phyloP scores from a whole-genome alignment of 1,140 invertebrate genomes.

The Drosophila tsacasi region DNA sequence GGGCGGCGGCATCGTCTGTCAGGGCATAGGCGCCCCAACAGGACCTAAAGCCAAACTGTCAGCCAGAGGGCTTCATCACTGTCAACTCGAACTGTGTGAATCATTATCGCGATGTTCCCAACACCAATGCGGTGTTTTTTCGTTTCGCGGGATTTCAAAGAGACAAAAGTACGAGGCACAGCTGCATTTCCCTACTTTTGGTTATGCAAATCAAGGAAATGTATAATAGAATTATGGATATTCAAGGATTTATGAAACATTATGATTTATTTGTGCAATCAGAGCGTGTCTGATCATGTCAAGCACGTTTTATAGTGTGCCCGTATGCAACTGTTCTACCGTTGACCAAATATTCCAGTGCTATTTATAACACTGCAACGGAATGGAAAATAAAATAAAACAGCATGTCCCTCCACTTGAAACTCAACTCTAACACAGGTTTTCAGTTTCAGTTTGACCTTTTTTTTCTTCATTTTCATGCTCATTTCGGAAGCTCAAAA shows the following conservation, averaged over 20 bases:
- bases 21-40: conserved; percentile 23
- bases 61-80: conserved; percentile 40
- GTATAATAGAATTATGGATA: background rate
- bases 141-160: background rate
- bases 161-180: background rate
- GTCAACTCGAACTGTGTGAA: conserved; percentile 21
- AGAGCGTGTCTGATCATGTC: too few species aligned
- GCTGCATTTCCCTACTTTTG: background rate
- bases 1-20: conserved; percentile 23
- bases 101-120: conserved; percentile 30
- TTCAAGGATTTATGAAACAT: too few species aligned
- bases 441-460: background rate
- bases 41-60: conserved; percentile 27
- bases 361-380: too few species aligned
- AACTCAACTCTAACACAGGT: conserved; percentile 1
- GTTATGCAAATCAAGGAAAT: background rate
- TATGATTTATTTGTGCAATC: too few species aligned
- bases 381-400: too few species aligned
- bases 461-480: background rate
- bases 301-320: too few species aligned
- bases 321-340: too few species aligned
- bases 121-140: background rate
- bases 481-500: conserved; percentile 13
- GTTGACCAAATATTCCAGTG: too few species aligned
- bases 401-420: background rate